Percentiles rank a stretch among this genome's conserved stretches.
Conservation (phyloP, 1,140 invertebrate species). For the Melipona quadrifasciata region DNA sequence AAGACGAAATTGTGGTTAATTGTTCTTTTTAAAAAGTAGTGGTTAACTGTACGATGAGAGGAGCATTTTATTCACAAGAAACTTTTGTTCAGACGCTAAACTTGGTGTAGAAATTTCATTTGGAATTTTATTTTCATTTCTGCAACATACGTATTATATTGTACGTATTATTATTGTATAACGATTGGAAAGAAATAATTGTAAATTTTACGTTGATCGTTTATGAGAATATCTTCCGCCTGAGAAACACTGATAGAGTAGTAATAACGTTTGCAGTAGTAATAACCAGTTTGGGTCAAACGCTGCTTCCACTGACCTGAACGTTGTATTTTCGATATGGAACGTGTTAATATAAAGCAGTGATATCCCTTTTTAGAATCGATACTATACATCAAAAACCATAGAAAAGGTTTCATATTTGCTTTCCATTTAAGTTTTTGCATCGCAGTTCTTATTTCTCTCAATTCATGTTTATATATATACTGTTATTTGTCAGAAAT, state of each 20-base stretch:
- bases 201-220: not conserved
- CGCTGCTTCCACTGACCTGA: not conserved
- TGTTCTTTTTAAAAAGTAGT: not conserved
- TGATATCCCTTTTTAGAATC: not conserved
- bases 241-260: not conserved
- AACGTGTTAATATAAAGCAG: slow-evolving; percentile 1
- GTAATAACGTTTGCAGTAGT: slow-evolving; percentile 6
- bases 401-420: not conserved
- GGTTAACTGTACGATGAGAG: not conserved
- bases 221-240: not conserved
- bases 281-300: slow-evolving; percentile 1
- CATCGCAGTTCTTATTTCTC: not conserved
- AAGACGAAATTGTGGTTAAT: not conserved
- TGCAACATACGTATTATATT: not conserved
- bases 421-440: not conserved
- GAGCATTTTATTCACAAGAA: not conserved
- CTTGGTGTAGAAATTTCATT: not conserved
- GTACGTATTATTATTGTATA: not conserved
- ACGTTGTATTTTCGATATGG: not conserved
- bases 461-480: not conserved
- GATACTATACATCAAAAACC: not conserved
- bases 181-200: not conserved
- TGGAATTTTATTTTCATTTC: not conserved
- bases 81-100: not conserved
- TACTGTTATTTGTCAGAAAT: too few species aligned